Evolutionary conservation across 2,888 invertebrate species (phyloP), one percentile per base, ranked within the genome.

Genomic region (Endotricha flammealis): DNA sequence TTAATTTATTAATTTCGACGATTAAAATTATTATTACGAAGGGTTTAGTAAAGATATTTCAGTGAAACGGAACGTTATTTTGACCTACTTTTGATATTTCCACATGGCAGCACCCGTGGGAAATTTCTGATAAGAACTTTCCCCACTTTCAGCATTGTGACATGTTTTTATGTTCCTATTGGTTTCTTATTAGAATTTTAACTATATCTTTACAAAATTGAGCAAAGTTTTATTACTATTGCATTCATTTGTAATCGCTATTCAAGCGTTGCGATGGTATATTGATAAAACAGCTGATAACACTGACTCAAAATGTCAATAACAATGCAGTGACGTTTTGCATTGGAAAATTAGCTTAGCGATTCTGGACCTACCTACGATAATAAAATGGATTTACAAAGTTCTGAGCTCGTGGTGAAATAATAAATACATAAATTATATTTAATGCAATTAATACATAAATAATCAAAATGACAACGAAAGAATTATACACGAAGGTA

Each of bases 401-500:
- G 57, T 62, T 62, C 44, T 43, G 60, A 70, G 53, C 71, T 67
- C 59, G 75, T 77, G 60, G 76, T 78, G 55, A 79, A 79, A 71
- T 78, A 71, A 73, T 41, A 50, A 12, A 20, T 17, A n/a, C 8
- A 53, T 44, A 41, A 41, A 51, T 47, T 44, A 36, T 47, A 48
- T 44, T 54, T 42, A 43, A 36, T 51, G 46, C 44, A 46, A 43
- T 42, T 47, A 42, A 41, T 38, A 43, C 32, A 33, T 31, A 37
- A 39, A 47, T 46, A 49, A 50, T 31, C 57, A 82, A 70, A 53
- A 88, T 88, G 88, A 88, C 88, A 35, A 87, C 88, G 38, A 88
- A 87, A 66, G 87, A 88, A 62, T 63, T 88, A 1, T 88, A 86
- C 45, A 87, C 88, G 10, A 85, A 87, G 87, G 87, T 87, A 79